Base-by-base conservation (phyloP, 2,797 vertebrate species). In the Pygocentrus nattereri region DNA sequence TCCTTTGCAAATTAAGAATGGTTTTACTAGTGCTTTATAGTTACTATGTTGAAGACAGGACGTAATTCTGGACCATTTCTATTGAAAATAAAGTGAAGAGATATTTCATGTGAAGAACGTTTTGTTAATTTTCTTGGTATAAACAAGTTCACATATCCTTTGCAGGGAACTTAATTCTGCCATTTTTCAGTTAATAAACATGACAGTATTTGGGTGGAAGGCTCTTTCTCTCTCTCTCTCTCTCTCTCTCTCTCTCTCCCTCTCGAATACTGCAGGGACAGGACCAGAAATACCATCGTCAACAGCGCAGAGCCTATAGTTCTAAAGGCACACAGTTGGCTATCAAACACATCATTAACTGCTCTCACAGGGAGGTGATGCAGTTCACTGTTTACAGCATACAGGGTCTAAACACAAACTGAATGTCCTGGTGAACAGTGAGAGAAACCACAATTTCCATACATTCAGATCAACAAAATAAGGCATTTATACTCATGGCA, bases 401-500 rank as follows among this genome's bases (percentile, higher is more conserved):
- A 25, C 56, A 69, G 67, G 67, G 44, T 47, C n/a, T 61, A 21
- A 30, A 62, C 44, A 76, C 56, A 10, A 65, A 61, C 47, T 50
- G 25, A 1, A 8, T 31, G 49, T 76, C 12, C 41, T 8, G 30
- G 64, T 50, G 52, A 72, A 58, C 16, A 27, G 56, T 69, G 74
- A 68, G 1, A 47, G 73, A 78, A 74, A 58, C 21, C 15, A 75
- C 64, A 13, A 21, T 69, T 68, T 78, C 84, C 79, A 91, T 84
- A 88, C 86, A 73, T 90, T 92, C 90, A 90, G 88, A 91, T 88
- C 59, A 62, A 80, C 78, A 88, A 87, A 87, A 88, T 93, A 94
- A 95, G 93, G 93, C 94, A 90, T 91, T 68, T 61, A 71, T 85
- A 89, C 82, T 85, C 87, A 85, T 77, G 82, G 85, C 78, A 85